Percentiles rank a stretch among this genome's conserved stretches.
phyloP scores from a whole-genome alignment of 2,113 vertebrate genomes.

The Lophotis ruficrista region DNA sequence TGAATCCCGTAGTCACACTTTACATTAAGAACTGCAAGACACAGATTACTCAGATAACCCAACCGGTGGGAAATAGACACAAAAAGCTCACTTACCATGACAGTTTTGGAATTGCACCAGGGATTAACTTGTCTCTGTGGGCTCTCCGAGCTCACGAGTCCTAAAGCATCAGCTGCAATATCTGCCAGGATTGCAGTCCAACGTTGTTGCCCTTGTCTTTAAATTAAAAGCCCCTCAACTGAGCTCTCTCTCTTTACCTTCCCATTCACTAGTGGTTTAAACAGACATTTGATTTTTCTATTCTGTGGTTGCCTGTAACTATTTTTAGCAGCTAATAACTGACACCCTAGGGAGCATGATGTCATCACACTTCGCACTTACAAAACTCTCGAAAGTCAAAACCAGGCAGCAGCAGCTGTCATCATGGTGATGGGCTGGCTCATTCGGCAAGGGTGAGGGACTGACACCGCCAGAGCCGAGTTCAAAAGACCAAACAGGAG shows the following conservation, averaged over 20 bases:
- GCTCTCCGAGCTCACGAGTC: background rate
- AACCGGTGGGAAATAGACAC: constrained; percentile 28
- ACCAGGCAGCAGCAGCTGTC: constrained; percentile 27
- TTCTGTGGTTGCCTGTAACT: constrained; percentile 56
- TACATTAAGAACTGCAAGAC: background rate
- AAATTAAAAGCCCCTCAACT: background rate
- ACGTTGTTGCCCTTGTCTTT: background rate
- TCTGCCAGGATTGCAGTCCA: background rate
- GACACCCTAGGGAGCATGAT: constrained; percentile 61
- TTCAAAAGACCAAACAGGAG: background rate
- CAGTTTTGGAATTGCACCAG: background rate
- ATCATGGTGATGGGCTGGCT: background rate
- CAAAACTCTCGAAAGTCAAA: constrained; percentile 19
- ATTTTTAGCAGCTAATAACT: constrained; percentile 69
- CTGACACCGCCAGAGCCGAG: background rate
- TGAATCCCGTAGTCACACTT: background rate
- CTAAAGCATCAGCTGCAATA: background rate
- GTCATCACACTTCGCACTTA: constrained; percentile 44
- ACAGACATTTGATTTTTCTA: constrained; percentile 60
- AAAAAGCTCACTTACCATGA: constrained; percentile 41
- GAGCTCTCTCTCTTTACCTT: background rate
- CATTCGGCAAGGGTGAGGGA: constrained; percentile 1
- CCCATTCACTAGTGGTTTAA: constrained; percentile 17
- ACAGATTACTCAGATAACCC: background rate
- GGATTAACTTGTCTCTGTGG: background rate